Percentiles rank a stretch among this genome's conserved stretches.
Evolutionary conservation across 2,113 vertebrate species (phyloP).

Genomic region (Meriones unguiculatus): DNA sequence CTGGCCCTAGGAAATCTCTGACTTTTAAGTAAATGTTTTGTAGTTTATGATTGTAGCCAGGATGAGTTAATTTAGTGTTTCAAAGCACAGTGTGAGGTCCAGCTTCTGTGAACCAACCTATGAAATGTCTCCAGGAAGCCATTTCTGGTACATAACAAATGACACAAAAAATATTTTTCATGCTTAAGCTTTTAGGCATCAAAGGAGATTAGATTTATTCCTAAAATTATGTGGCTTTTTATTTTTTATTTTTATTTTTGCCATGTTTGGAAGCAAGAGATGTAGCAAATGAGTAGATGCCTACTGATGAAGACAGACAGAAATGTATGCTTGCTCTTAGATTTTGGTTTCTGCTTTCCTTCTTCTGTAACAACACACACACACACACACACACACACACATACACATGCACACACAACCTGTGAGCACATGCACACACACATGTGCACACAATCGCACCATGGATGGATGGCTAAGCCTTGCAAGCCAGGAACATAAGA

Average conservation of each 20-base stretch:
- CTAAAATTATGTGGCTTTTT: neutral
- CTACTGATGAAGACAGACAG: neutral
- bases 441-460: rapidly evolving
- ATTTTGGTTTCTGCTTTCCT: neutral
- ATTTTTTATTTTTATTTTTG: neutral
- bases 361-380: neutral
- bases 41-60: neutral
- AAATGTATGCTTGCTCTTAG: neutral
- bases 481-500: neutral
- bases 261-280: neutral
- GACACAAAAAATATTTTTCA: neutral
- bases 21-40: neutral
- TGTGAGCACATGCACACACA: neutral
- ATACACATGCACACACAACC: too few relatives aligned
- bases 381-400: neutral
- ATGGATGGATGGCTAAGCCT: neutral
- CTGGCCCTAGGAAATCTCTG: neutral
- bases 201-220: slow-evolving; percentile 14
- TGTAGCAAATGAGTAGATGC: neutral
- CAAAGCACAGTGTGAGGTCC: neutral
- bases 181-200: neutral
- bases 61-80: neutral
- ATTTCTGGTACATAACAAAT: neutral
- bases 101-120: neutral
- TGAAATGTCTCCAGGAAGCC: neutral